These are phyloP conservation scores for Physella acuta DNA, from an alignment of 1,140 invertebrate species.

Conservation along the genomic window DNA sequence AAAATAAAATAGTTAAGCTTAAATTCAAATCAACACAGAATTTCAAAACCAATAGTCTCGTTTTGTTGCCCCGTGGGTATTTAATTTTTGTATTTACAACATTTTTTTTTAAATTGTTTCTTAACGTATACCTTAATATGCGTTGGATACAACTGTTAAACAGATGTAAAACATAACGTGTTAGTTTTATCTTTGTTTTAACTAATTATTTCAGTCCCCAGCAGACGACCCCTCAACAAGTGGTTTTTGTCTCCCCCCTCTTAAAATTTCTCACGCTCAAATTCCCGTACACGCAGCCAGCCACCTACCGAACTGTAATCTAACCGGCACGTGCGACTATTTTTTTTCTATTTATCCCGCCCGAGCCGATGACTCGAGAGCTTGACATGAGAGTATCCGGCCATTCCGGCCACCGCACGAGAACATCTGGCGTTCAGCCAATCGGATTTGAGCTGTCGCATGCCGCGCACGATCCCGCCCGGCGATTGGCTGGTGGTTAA, in stretches of 20 bases:
- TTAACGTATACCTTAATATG: no score
- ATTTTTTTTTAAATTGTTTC: no score
- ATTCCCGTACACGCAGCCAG: constrained; percentile 2
- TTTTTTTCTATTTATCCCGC: constrained; percentile 20
- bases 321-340: constrained; percentile 34
- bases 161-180: no score
- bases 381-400: constrained; percentile 27
- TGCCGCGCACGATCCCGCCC: constrained; percentile 27
- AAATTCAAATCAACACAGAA: no score
- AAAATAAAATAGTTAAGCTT: no score
- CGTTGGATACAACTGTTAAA: no score
- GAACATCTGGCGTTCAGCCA: constrained; percentile 25
- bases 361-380: constrained; percentile 7
- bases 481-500: constrained; percentile 27
- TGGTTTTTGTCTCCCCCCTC: neutral
- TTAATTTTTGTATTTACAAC: no score
- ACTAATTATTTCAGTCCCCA: no score
- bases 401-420: constrained; percentile 24
- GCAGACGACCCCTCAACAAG: constrained; percentile 17
- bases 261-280: neutral
- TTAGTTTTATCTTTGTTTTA: no score
- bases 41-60: no score
- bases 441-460: constrained; percentile 30
- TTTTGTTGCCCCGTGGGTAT: no score
- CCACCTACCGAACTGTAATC: constrained; percentile 16